These are phyloP conservation scores for Patiria miniata DNA, from an alignment of 35 echinoderm and acorn worm genomes.

Conservation along the genomic window DNA sequence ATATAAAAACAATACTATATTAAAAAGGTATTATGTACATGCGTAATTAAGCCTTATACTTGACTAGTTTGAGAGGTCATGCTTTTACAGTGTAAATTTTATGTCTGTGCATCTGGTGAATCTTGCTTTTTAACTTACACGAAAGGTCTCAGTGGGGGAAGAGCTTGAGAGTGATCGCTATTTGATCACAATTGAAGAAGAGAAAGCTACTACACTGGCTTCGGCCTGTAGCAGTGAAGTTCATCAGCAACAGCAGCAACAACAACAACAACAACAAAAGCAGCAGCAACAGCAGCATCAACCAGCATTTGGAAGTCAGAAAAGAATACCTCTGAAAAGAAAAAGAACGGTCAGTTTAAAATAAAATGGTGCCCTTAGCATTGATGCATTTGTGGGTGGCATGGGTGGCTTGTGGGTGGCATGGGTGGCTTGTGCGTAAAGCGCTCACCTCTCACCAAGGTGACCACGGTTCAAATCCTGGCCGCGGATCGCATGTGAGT, in stretches of 20 bases:
- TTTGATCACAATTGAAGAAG: constrained; percentile 85
- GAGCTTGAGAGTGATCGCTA: constrained; percentile 84
- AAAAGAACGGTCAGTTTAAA: constrained; percentile 70
- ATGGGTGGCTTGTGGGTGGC: too few species aligned
- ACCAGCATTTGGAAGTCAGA: background rate
- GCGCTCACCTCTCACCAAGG: too few species aligned
- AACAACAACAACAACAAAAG: background rate
- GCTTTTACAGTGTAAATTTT: too few species aligned
- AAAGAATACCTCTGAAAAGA: constrained; percentile 50
- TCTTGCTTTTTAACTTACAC: background rate
- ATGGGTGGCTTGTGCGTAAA: too few species aligned
- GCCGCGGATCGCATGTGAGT: too few species aligned
- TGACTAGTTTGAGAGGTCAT: too few species aligned
- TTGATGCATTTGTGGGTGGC: too few species aligned
- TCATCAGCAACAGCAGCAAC: background rate
- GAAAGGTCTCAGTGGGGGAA: constrained; percentile 61
- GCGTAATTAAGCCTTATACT: too few species aligned
- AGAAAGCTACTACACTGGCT: constrained; percentile 19
- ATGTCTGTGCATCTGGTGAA: too few species aligned
- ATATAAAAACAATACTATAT: too few species aligned
- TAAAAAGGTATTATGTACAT: too few species aligned
- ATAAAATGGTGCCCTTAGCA: background rate
- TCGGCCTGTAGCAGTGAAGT: background rate
- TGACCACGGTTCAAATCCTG: too few species aligned
- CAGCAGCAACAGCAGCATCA: background rate